phyloP scores from a whole-genome alignment of 1,140 invertebrate species.

The Magallana gigas region DNA sequence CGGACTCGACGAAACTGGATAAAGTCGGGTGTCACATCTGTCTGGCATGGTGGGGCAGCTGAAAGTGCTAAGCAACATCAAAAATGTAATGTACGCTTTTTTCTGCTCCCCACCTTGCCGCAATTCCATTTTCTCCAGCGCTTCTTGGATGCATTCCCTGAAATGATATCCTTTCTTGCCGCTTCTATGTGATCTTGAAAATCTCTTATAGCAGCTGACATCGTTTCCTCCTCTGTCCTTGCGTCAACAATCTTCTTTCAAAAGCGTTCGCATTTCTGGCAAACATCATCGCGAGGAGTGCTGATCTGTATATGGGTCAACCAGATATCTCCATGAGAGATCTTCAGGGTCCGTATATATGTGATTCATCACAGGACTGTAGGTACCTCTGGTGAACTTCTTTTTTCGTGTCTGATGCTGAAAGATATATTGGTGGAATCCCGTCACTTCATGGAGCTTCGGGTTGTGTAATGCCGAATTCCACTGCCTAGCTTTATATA shows the following conservation, averaged over 20 bases:
- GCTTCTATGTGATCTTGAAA: background rate
- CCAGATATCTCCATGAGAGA: background rate
- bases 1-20: no score
- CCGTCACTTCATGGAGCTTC: background rate
- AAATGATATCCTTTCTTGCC: background rate
- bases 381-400: background rate
- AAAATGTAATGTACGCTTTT: background rate
- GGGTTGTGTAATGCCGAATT: constrained; percentile 31
- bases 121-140: background rate
- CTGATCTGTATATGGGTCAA: background rate
- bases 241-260: background rate
- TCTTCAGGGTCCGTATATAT: background rate
- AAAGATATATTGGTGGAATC: background rate
- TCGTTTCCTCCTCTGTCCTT: background rate
- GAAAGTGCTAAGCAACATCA: background rate
- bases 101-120: background rate
- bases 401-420: background rate
- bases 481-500: background rate
- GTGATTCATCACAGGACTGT: background rate
- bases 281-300: background rate
- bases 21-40: no score
- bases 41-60: background rate
- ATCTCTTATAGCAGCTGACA: background rate
- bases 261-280: background rate
- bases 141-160: background rate